These are phyloP conservation scores for Spinus pinus DNA, from an alignment of 2,797 vertebrate species.

Conservation along the genomic window DNA sequence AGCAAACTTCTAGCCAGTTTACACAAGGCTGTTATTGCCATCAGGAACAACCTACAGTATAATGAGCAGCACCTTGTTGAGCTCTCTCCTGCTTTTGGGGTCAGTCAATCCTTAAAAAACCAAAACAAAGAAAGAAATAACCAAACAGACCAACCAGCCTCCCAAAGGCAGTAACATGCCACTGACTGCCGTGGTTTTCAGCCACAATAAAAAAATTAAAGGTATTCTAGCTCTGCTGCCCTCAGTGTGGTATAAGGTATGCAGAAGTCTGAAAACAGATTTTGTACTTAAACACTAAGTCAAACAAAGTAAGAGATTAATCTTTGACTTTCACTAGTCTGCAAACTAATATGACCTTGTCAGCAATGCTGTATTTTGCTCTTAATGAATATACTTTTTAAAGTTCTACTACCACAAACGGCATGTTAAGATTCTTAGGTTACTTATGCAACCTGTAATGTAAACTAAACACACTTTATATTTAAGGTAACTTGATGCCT, in stretches of 20 bases:
- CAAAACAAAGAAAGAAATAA: not conserved
- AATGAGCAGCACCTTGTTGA: not conserved
- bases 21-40: not conserved
- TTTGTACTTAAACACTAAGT: not conserved
- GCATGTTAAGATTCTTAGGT: not conserved
- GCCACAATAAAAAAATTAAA: not conserved
- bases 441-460: not conserved
- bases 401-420: not conserved
- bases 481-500: not conserved
- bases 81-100: not conserved
- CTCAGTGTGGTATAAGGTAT: not conserved
- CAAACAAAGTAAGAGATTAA: not conserved
- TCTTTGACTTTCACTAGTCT: not conserved
- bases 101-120: fast-evolving
- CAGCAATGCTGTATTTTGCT: not conserved
- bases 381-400: not conserved
- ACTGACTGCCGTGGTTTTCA: not conserved
- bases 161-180: not conserved
- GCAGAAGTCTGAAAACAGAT: not conserved
- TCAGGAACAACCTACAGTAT: not conserved
- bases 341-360: not conserved
- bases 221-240: not conserved
- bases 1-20: not conserved
- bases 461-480: not conserved
- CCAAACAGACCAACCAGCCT: not conserved